Base-by-base conservation (phyloP, 1,140 invertebrate species). In the Conus betulinus region DNA sequence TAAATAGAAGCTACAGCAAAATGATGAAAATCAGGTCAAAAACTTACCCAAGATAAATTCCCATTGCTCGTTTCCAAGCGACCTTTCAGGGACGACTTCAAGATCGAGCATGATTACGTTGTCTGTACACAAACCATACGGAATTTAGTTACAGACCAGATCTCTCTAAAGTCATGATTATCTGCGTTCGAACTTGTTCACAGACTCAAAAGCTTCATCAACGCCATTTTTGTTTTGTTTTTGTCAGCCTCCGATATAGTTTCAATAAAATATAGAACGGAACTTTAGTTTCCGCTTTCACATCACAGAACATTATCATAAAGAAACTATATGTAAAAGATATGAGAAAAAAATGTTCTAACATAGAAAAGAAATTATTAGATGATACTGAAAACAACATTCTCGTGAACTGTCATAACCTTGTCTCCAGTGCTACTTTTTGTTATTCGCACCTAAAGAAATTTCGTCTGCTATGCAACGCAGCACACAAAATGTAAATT, bases 11-110 rank as follows among this genome's bases (percentile, higher is more conserved):
- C 51, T 53, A 15, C 53, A 74, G 39, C 55, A n/a, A 79, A 74
- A 52, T 25, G n/a, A 27, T 57, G 13, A 51, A 74, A 85, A 85
- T 7, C 76, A 74, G 83, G 63, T 78, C 76, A 90, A 94, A 94
- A 91, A 96, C 97, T 97, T 96, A 98, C 98, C 98, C 96, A 99
- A 96, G 95, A 99, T 97, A 96, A 99, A 98, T 96, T 99, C 98
- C 98, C 98, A 99, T 96, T 98, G 97, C 96, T 99, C 98, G 95
- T 98, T 98, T 96, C 98, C 98, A 94, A 99, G 96, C 92, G 98
- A 99, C 95, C 98, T 97, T 96, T 99, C 98, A 90, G 98, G 98
- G 93, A 98, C 97, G 93, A 99, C 97, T 96, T 99, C 98, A 94
- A 99, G 97, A 96, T 99, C 98, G 96, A 99, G 97, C 98, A 99